These are phyloP conservation scores for Alviniconcha strummeri DNA, from an alignment of 2,888 invertebrate species.

Conservation along the genomic window DNA sequence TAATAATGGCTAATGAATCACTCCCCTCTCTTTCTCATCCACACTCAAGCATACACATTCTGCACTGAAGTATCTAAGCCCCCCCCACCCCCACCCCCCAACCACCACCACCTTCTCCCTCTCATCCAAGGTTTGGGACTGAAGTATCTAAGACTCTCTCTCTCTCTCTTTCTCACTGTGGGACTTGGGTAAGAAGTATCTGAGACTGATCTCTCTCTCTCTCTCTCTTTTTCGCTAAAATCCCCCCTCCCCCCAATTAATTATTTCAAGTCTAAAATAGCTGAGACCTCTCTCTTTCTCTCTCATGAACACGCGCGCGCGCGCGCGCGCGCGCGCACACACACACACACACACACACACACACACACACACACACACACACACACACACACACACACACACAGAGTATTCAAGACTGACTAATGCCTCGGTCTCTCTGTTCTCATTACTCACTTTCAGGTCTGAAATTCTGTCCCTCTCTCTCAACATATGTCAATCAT, in stretches of 20 bases:
- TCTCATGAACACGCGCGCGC: not conserved
- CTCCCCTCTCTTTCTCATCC: no score
- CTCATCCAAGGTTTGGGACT: no score
- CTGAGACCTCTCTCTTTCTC: not conserved
- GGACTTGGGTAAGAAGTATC: no score
- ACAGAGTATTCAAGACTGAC: not conserved
- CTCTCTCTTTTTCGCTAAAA: not conserved
- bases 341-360: slow-evolving; percentile 16
- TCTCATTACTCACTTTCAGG: not conserved
- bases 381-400: slow-evolving; percentile 16
- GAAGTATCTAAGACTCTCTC: not conserved
- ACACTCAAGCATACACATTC: no score
- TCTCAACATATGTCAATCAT: no score
- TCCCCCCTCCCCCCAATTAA: not conserved
- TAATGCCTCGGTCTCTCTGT: not conserved
- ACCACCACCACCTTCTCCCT: no score
- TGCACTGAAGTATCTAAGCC: no score
- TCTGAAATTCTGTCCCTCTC: not conserved
- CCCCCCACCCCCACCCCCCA: no score
- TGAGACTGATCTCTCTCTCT: no score
- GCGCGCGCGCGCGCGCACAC: not conserved
- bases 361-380: not conserved
- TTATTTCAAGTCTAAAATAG: no score
- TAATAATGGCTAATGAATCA: no score
- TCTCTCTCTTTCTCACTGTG: no score